Base-by-base conservation (phyloP, 2,888 invertebrate species). In the Drosophila lutescens region DNA sequence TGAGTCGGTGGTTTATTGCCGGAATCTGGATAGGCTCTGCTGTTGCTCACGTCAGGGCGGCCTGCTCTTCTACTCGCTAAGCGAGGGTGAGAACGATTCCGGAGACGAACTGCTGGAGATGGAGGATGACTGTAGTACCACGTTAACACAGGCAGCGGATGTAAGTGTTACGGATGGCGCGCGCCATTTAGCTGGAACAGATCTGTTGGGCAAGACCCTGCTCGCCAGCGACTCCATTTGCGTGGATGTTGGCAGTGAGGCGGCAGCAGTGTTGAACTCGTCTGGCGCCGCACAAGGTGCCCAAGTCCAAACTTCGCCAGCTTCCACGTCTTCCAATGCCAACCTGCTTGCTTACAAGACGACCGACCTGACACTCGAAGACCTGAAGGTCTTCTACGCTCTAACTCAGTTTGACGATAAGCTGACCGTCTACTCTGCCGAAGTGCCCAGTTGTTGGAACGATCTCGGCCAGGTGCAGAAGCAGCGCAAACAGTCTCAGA, bases 381-480 rank as follows among this genome's bases (percentile, higher is more conserved):
- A 95, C 87, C 92, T 97, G 77, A 94, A 95, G 77, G 93, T 94
- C 13, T 93, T 98, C 55, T 95, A 96, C 81, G 94, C 95, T 43
- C 92, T 98, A 61, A 97, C 96, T 2, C 94, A 95, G 74, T 96
- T 96, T 87, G 96, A 97, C 76, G 94, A 94, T 47, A 91, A 89
- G 73, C 72, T 92, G 8, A 91, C 92, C 0, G 86, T 94, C 0
- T 98, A 97, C 91, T 95, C 96, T 57, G 97, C 97, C 0, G 97
- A 97, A 15, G 97, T 98, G 4, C 97, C 98, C 0, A 96, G 97
- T 4, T 98, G 98, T 91, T 98, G 98, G 98, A 96, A 96, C 77
- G 98, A 98, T 91, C 94, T 98, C 85, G 97, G 98, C 80, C 98
- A 98, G 76, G 97, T 97, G 6, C 97, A 98, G 90, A 95, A 97